phyloP scores from a whole-genome alignment of 2,888 invertebrate genomes.

The Caenorhabditis sp. region DNA sequence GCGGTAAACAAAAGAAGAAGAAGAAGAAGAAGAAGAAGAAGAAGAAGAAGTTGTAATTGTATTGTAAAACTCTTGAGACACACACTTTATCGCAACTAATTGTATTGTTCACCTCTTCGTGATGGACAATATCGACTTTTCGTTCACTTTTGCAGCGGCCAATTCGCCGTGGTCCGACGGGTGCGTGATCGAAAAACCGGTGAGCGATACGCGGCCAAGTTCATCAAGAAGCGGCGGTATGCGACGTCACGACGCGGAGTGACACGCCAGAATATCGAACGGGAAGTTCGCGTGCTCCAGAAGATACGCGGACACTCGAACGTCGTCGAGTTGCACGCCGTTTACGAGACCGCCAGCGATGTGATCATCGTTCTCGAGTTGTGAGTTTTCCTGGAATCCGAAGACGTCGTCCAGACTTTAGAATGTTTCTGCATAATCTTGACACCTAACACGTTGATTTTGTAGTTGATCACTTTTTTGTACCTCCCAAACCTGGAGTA shows the following conservation, averaged over 20 bases:
- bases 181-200: conserved; percentile 82
- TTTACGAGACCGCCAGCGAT: conserved; percentile 83
- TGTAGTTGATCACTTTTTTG: too few species aligned
- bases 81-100: neutral
- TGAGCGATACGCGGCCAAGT: conserved; percentile 84
- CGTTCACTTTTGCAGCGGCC: conserved; percentile 82
- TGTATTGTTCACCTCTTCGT: too few species aligned
- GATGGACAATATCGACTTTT: neutral
- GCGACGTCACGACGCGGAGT: conserved; percentile 82
- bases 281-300: conserved; percentile 82
- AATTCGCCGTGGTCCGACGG: conserved; percentile 84
- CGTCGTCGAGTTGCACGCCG: conserved; percentile 82
- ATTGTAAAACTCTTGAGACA: too few species aligned
- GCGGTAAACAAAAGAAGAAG: too few species aligned
- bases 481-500: too few species aligned
- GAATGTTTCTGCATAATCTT: too few species aligned
- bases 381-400: conserved; percentile 78
- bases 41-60: too few species aligned
- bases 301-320: conserved; percentile 83
- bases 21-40: too few species aligned
- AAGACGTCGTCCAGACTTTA: too few species aligned
- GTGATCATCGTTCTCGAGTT: conserved; percentile 84
- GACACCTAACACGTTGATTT: too few species aligned
- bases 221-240: conserved; percentile 82
- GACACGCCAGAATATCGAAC: conserved; percentile 83